A percentile compares a stretch with the other conserved stretches of the same genome.
phyloP scores from a whole-genome alignment of 2,888 invertebrate genomes.

The Mimas tiliae region DNA sequence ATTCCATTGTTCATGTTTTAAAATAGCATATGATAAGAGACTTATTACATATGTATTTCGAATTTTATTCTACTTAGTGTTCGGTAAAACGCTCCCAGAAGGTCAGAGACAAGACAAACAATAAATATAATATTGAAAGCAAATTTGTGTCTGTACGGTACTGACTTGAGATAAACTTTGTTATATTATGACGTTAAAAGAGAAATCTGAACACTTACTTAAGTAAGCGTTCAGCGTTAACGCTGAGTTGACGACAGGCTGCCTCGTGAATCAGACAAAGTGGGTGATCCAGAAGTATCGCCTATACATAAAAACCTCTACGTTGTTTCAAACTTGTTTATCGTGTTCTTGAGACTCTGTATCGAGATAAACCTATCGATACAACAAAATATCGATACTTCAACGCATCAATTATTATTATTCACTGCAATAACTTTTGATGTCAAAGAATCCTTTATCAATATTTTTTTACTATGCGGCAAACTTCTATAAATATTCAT shows the following conservation, averaged over 20 bases:
- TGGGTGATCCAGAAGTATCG: neutral
- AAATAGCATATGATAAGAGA: conserved; percentile 11
- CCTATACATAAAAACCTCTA: neutral
- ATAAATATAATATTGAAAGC: neutral
- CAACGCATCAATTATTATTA: neutral
- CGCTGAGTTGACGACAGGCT: neutral
- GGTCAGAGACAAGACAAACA: neutral
- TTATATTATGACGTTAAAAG: conserved; percentile 4
- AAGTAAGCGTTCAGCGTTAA: too few relatives aligned
- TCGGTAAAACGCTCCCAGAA: neutral
- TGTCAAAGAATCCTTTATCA: too few relatives aligned
- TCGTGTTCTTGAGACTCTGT: neutral
- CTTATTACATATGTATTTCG: neutral
- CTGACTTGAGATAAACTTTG: neutral
- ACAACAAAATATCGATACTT: neutral
- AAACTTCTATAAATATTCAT: too few relatives aligned
- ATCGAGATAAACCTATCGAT: neutral
- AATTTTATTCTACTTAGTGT: neutral
- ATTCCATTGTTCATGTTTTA: neutral
- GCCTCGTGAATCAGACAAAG: neutral
- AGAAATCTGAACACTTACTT: neutral
- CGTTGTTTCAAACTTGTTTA: neutral
- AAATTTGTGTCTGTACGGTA: neutral
- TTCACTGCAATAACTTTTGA: too few relatives aligned
- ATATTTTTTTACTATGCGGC: too few relatives aligned